Conservation (phyloP, 2,113 vertebrate species). For the Kryptolebias marmoratus region DNA sequence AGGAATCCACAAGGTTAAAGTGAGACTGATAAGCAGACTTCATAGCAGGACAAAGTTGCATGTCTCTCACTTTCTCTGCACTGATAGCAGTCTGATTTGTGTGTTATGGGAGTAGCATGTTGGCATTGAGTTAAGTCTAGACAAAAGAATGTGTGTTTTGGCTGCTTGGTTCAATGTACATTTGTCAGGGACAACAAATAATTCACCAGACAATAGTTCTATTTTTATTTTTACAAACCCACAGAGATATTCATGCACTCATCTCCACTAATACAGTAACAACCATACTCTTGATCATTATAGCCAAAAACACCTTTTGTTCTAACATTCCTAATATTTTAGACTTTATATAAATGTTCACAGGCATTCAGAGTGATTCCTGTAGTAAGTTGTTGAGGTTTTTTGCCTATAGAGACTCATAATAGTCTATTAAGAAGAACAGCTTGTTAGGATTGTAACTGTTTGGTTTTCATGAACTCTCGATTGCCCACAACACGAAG, state of each 20-base stretch:
- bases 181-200: constrained; percentile 67
- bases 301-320: constrained; percentile 18
- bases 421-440: constrained; percentile 13
- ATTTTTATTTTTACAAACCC: constrained; percentile 27
- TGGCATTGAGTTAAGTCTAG: constrained; percentile 72
- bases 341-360: constrained; percentile 3
- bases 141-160: constrained; percentile 84
- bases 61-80: constrained; percentile 47
- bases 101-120: constrained; percentile 71
- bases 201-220: constrained; percentile 62
- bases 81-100: constrained; percentile 64
- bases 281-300: constrained; percentile 15
- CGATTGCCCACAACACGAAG: constrained; percentile 14
- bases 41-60: constrained; percentile 40
- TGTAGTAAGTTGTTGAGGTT: constrained; percentile 18
- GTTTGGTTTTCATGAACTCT: constrained; percentile 33
- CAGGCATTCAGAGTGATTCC: constrained; percentile 9
- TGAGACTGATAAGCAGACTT: constrained; percentile 63
- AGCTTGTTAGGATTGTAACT: constrained; percentile 28
- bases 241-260: constrained; percentile 8
- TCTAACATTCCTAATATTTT: constrained; percentile 2
- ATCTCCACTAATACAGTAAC: constrained; percentile 16
- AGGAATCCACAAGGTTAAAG: constrained; percentile 62
- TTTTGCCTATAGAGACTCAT: constrained; percentile 8
- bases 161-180: constrained; percentile 51